A percentile compares a stretch with the other conserved stretches of the same genome.
phyloP scores from a whole-genome alignment of 2,888 invertebrate species.

The Pammene fasciana region DNA sequence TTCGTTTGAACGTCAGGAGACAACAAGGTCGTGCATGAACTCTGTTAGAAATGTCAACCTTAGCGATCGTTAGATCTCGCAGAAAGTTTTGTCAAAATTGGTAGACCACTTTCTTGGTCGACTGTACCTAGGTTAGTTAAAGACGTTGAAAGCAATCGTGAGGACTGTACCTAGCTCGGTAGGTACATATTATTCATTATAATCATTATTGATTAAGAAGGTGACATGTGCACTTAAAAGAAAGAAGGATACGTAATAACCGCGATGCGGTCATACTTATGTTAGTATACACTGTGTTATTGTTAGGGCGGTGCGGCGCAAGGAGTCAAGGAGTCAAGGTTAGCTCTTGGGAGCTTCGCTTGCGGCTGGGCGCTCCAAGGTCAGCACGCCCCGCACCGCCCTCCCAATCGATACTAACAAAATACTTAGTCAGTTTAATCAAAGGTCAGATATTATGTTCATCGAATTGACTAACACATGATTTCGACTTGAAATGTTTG shows the following conservation, averaged over 20 bases:
- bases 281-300: conserved; percentile 52
- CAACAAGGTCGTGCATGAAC: no score
- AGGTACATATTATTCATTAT: no score
- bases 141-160: not conserved
- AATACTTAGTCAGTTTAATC: conserved; percentile 45
- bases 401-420: conserved; percentile 60
- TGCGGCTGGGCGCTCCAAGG: conserved; percentile 61
- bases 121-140: no score
- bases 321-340: conserved; percentile 65
- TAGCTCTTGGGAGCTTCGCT: conserved; percentile 58
- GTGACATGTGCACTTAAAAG: not conserved
- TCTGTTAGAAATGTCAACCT: no score
- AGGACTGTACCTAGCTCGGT: not conserved
- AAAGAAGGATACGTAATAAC: not conserved
- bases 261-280: conserved; percentile 44
- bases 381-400: conserved; percentile 48
- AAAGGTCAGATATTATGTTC: not conserved
- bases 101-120: no score
- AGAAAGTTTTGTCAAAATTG: no score
- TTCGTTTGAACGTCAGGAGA: no score
- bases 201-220: not conserved
- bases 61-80: no score
- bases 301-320: conserved; percentile 52
- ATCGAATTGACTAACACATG: not conserved
- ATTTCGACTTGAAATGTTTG: not conserved